These are phyloP conservation scores for Electrophaes corylata DNA, from an alignment of 2,888 invertebrate genomes.

Conservation along the genomic window DNA sequence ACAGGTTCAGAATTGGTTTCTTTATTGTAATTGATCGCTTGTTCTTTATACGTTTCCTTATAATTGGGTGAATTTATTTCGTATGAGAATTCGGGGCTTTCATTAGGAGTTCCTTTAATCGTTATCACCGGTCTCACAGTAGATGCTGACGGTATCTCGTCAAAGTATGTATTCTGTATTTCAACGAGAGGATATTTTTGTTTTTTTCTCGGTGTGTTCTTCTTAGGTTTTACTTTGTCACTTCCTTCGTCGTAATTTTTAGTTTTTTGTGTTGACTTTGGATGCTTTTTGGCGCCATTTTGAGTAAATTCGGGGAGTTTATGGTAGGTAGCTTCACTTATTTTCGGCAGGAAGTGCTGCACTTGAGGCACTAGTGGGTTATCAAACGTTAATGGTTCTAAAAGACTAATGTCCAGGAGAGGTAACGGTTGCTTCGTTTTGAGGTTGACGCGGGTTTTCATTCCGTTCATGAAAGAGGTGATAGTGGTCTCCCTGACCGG, in stretches of 20 bases:
- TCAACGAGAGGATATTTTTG: slow-evolving; percentile 52
- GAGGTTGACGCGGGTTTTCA: slow-evolving; percentile 65
- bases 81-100: slow-evolving; percentile 65
- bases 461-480: slow-evolving; percentile 65
- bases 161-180: slow-evolving; percentile 50
- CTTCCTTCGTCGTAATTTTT: slow-evolving; percentile 60
- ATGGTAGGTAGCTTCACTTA: slow-evolving; percentile 64
- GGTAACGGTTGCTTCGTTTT: slow-evolving; percentile 68
- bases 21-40: slow-evolving; percentile 70
- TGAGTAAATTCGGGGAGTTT: slow-evolving; percentile 56
- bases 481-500: slow-evolving; percentile 55
- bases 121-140: slow-evolving; percentile 53
- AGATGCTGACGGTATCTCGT: slow-evolving; percentile 43
- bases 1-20: slow-evolving; percentile 67
- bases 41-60: slow-evolving; percentile 70
- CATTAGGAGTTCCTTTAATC: slow-evolving; percentile 54
- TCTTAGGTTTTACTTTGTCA: slow-evolving; percentile 54
- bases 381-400: slow-evolving; percentile 73
- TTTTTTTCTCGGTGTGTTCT: slow-evolving; percentile 53
- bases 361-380: slow-evolving; percentile 79
- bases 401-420: slow-evolving; percentile 68
- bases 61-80: slow-evolving; percentile 72
- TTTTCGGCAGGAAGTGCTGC: slow-evolving; percentile 75
- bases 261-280: slow-evolving; percentile 61
- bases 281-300: slow-evolving; percentile 55